phyloP scores from a whole-genome alignment of 2,113 vertebrate genomes.

The Petromus typicus region DNA sequence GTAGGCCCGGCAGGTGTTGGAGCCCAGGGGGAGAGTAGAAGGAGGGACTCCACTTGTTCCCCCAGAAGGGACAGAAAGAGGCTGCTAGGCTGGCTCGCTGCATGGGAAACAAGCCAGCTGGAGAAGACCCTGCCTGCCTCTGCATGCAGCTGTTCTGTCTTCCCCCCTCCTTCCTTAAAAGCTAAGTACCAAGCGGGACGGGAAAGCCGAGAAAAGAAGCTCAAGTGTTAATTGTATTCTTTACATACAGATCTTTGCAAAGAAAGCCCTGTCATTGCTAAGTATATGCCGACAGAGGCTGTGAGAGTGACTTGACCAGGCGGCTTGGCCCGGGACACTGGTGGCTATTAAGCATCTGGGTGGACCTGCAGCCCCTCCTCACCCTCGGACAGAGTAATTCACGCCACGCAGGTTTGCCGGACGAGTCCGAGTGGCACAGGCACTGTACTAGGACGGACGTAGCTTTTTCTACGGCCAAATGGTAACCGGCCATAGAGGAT shows the following conservation, averaged over 20 bases:
- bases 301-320: constrained; percentile 94
- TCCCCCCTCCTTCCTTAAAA: constrained; percentile 87
- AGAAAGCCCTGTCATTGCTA: constrained; percentile 96
- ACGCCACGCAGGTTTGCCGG: constrained; percentile 90
- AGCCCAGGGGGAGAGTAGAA: constrained; percentile 85
- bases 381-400: constrained; percentile 89
- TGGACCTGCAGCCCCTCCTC: constrained; percentile 91
- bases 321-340: constrained; percentile 89
- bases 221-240: constrained; percentile 96
- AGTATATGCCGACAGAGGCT: constrained; percentile 96
- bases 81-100: constrained; percentile 86
- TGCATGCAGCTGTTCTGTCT: constrained; percentile 90
- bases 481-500: constrained; percentile 91
- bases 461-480: constrained; percentile 91
- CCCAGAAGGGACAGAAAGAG: constrained; percentile 65
- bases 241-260: constrained; percentile 97
- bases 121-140: constrained; percentile 91
- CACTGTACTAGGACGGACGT: constrained; percentile 89
- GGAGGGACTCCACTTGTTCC: constrained; percentile 73
- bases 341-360: constrained; percentile 90
- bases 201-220: constrained; percentile 89
- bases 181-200: constrained; percentile 88
- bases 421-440: constrained; percentile 88
- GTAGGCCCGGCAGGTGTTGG: constrained; percentile 79
- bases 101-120: constrained; percentile 89